phyloP scores from a whole-genome alignment of 1,140 invertebrate genomes.

The Pseudachorutes palmiensis region DNA sequence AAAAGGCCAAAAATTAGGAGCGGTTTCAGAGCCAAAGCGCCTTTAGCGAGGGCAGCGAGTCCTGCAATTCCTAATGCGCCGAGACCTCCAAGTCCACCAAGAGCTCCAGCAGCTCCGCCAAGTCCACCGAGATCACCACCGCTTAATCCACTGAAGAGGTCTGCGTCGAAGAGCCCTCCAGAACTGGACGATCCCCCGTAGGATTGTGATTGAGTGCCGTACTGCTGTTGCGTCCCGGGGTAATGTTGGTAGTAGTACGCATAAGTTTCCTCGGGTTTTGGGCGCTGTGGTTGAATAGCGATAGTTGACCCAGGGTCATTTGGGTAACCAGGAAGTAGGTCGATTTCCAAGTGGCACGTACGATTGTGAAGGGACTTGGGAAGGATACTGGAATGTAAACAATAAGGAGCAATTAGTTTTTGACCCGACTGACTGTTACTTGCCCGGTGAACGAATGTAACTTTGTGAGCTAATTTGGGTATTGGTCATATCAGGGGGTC shows the following conservation, averaged over 20 bases:
- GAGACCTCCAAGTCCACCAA: constrained; percentile 20
- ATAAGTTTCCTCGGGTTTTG: constrained; percentile 16
- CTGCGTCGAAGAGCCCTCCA: constrained; percentile 17
- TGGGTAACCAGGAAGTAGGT: background rate
- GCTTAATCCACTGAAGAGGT: constrained; percentile 16
- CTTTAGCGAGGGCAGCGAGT: constrained; percentile 25
- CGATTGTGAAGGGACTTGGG: background rate
- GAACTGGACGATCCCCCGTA: constrained; percentile 5
- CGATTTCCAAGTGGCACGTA: background rate
- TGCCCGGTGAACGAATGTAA: too few relatives aligned
- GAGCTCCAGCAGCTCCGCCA: constrained; percentile 5
- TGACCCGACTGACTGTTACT: too few relatives aligned
- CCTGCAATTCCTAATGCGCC: constrained; percentile 16
- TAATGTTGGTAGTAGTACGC: constrained; percentile 35
- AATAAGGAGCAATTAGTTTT: background rate
- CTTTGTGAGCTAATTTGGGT: too few relatives aligned
- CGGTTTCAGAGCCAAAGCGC: constrained; percentile 29
- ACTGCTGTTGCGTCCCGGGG: constrained; percentile 3
- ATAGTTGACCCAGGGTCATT: background rate
- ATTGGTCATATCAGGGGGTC: too few relatives aligned
- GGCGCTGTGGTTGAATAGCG: background rate
- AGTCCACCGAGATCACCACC: constrained; percentile 11
- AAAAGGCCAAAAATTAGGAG: constrained; percentile 32
- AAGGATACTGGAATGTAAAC: background rate
- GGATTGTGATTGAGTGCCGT: constrained; percentile 5